A percentile compares a stretch with the other conserved stretches of the same genome.
phyloP scores from a whole-genome alignment of 2,797 vertebrate genomes.

The Linurgus olivaceus region DNA sequence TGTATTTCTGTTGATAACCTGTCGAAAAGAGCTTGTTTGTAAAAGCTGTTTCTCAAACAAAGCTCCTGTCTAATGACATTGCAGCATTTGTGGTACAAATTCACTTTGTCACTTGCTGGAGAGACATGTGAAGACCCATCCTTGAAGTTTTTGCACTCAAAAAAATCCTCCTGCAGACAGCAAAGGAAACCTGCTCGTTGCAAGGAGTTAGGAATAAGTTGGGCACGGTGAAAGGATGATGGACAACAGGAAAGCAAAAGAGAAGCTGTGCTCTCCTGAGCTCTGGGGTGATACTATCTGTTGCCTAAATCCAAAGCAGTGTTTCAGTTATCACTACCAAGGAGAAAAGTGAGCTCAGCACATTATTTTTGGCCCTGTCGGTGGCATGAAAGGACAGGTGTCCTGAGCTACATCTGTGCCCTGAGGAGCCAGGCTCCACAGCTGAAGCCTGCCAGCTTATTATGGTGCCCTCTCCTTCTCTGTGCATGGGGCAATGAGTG shows the following conservation, averaged over 20 bases:
- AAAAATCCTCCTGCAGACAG: background rate
- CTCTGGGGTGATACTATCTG: background rate
- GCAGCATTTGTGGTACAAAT: background rate
- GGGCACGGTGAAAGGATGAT: background rate
- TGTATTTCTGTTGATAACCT: background rate
- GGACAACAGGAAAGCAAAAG: background rate
- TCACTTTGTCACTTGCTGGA: background rate
- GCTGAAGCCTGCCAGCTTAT: background rate
- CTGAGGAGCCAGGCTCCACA: background rate
- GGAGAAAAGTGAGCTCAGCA: background rate
- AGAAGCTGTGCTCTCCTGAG: background rate
- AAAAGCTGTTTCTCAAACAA: background rate
- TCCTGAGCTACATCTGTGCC: conserved; percentile 5
- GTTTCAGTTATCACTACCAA: background rate
- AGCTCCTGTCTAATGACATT: background rate
- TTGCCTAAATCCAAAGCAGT: background rate
- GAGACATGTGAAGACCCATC: background rate
- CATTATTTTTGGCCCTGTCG: conserved; percentile 35
- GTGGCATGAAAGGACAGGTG: conserved; percentile 29
- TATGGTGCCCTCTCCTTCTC: background rate
- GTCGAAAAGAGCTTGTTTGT: background rate
- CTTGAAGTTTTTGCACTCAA: background rate
- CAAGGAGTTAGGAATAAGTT: background rate
- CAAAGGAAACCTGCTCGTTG: background rate
- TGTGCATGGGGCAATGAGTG: background rate